Conservation (phyloP, 2,797 vertebrate genomes). For the Poecilia velifera region DNA sequence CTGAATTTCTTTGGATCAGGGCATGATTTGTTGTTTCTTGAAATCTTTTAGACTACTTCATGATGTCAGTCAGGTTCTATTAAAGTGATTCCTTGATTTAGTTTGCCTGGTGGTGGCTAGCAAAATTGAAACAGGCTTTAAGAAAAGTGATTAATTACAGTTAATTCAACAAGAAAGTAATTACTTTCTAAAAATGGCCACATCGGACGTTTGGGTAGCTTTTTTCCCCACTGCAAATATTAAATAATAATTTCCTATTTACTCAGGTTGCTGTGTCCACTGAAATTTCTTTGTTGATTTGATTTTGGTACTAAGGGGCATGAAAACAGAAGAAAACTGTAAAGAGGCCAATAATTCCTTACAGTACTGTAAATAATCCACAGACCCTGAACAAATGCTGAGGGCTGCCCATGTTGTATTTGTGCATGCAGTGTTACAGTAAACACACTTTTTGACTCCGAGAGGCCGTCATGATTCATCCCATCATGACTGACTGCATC, state of each 20-base stretch:
- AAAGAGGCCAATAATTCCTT: neutral
- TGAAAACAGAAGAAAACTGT: neutral
- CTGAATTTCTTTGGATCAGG: neutral
- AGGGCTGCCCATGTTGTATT: conserved; percentile 21
- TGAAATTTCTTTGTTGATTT: neutral
- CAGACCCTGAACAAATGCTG: conserved; percentile 18
- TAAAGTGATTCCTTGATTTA: neutral
- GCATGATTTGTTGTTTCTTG: neutral
- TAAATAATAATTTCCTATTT: neutral
- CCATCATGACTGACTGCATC: conserved; percentile 62
- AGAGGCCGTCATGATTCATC: conserved; percentile 64
- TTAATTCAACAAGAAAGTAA: neutral
- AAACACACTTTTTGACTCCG: conserved; percentile 54
- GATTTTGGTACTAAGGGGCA: neutral
- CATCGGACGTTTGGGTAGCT: neutral
- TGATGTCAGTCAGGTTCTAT: neutral
- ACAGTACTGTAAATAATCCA: conserved; percentile 6
- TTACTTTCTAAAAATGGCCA: neutral
- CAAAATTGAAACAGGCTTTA: neutral
- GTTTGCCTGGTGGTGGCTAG: neutral
- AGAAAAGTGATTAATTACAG: neutral
- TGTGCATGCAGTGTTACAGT: conserved; percentile 33
- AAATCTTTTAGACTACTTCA: neutral
- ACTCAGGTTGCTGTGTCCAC: neutral
- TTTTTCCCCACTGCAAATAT: neutral